Base-by-base conservation (phyloP, 2,797 vertebrate species). In the Liasis olivaceus region DNA sequence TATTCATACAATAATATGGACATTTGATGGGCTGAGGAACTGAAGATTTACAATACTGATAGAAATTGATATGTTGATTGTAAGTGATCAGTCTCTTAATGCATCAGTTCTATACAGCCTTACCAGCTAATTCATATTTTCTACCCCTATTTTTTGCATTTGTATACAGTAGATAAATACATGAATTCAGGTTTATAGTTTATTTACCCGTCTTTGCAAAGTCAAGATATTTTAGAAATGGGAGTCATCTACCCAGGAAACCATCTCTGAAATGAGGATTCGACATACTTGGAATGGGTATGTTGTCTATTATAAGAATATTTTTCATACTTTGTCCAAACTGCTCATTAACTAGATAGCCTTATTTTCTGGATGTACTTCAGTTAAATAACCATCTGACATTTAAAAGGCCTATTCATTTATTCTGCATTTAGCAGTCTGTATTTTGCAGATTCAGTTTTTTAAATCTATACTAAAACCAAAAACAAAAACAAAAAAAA, bases 351-450 rank as follows among this genome's bases (percentile, higher is more conserved):
- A 51, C 3, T 51, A 51, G 51, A 51, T 51, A 51, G 51, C 51
- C 51, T 26, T 26, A 15, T 13, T 47, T 15, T 17, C 36, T 17
- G 6, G 42, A 28, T 6, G 14, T 64, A 24, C 31, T 66, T 89
- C 15, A 4, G 1, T n/a, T 26, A 66, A 54, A 63, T 66, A 54
- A 9, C 8, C 47, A 17, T 24, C 5, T 13, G 9, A 24, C 22
- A 54, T 85, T 54, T 85, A 13, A 22, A 51, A 36, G 58, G n/a
- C 31, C 22, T 13, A 87, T 36, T 36, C 26, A 14, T 24, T 31
- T 51, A 94, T 85, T 94, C 31, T 90, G 20, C 36, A 87, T 94
- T 95, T 96, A 92, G 93, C 3, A 60, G 15, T 60, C 59, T 60
- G 59, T 60, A 60, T 60, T 60, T 60, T 60, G 14, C 15, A 60